Base-by-base conservation (phyloP, 1,140 invertebrate species). In the Tenebrio molitor region DNA sequence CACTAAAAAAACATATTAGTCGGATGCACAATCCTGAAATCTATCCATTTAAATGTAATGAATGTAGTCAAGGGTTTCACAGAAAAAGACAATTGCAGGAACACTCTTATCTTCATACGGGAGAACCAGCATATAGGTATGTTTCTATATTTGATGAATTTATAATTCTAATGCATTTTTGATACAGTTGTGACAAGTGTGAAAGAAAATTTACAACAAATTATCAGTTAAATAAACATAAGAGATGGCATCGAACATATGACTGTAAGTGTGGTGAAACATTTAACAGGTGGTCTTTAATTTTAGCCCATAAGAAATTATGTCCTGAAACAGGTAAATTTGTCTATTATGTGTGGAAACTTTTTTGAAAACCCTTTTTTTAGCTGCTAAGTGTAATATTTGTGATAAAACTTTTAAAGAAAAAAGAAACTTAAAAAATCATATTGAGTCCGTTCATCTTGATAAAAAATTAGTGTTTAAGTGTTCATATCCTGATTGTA, bases 31-130 rank as follows among this genome's bases (percentile, higher is more conserved):
- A 77, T 8, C 15, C 21, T 1, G 63, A 76, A 17, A 69, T 77
- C 44, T 76, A 69, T 70, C 65, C 77, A 25, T 84, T 82, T 78
- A 70, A 70, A 21, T 87, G 86, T 81, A 80, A 82, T 58, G 67
- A 77, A 17, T 87, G 85, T 71, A 78, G 80, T 53, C 73, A 76
- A 44, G 74, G 80, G 7, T 86, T 85, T 73, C 79, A 78, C 41
- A 84, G 84, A 64, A 86, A 84, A 71, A 81, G 82, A 71, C 82
- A 82, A 39, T 65, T 86, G 6, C 81, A 76, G 41, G 71, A 84
- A 58, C 86, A 87, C 53, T 82, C 83, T 79, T 85, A 79, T 74
- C 50, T 81, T 41, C 86, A 87, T 69, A 86, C 83, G 69, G 84
- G 85, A 29, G 72, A 85, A 25, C 83, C 84, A 74, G 72, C 81